A percentile compares a stretch with the other conserved stretches of the same genome.
Evolutionary conservation across 2,888 invertebrate genomes (phyloP).

Genomic region (Pediacus dermestoides): DNA sequence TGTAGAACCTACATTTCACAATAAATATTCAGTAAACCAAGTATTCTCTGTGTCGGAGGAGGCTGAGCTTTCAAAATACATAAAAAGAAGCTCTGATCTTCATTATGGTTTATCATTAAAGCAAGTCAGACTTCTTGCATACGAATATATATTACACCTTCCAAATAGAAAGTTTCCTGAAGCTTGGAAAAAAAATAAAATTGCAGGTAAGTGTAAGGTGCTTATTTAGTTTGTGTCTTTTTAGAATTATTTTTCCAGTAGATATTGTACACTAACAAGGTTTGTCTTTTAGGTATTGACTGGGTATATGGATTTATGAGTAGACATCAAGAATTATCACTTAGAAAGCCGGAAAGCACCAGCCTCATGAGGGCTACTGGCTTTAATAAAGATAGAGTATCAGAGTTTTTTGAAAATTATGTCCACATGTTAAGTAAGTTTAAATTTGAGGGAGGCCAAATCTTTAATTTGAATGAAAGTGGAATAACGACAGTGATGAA

Average conservation of each 20-base stretch:
- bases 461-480: slow-evolving; percentile 17
- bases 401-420: slow-evolving; percentile 17
- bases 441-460: slow-evolving; percentile 9
- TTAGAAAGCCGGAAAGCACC: slow-evolving; percentile 32
- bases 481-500: slow-evolving; percentile 19
- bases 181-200: slow-evolving; percentile 18
- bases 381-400: slow-evolving; percentile 14
- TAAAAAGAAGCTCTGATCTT: slow-evolving; percentile 27
- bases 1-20: slow-evolving; percentile 13
- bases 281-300: slow-evolving; percentile 9
- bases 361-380: slow-evolving; percentile 25
- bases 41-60: slow-evolving; percentile 28
- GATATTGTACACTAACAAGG: too few species aligned
- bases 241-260: too few species aligned
- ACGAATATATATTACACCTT: slow-evolving; percentile 23
- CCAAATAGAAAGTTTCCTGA: slow-evolving; percentile 13
- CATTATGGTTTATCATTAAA: slow-evolving; percentile 28
- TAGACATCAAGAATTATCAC: slow-evolving; percentile 12
- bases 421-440: slow-evolving; percentile 1
- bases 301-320: slow-evolving; percentile 17
- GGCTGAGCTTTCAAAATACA: slow-evolving; percentile 23
- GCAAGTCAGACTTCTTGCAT: slow-evolving; percentile 22
- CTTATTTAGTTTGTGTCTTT: slow-evolving; percentile 9
- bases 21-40: slow-evolving; percentile 23
- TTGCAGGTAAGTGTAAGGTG: slow-evolving; percentile 25